These are phyloP conservation scores for Anneissia japonica DNA, from an alignment of 35 echinoderm and acorn worm species.

Conservation along the genomic window DNA sequence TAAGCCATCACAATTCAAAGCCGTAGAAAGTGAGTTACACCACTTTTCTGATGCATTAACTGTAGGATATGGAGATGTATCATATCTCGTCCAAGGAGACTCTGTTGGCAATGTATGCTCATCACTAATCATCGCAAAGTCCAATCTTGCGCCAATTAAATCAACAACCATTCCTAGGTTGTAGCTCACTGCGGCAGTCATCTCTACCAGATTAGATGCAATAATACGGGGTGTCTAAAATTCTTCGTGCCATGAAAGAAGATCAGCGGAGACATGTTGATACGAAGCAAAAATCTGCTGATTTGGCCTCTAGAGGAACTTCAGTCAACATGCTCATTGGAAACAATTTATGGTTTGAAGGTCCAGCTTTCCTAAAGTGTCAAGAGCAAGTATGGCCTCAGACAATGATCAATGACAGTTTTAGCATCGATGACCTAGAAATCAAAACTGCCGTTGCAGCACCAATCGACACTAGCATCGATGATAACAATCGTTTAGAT, in stretches of 20 bases:
- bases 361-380: neutral
- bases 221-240: neutral
- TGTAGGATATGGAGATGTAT: too few relatives aligned
- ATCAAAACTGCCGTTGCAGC: neutral
- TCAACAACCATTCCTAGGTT: neutral
- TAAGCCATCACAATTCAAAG: too few relatives aligned
- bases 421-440: neutral
- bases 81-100: too few relatives aligned
- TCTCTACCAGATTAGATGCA: neutral
- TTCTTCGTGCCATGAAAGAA: neutral
- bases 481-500: neutral
- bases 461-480: neutral
- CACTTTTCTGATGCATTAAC: too few relatives aligned
- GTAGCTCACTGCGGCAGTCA: neutral
- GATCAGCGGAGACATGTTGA: conserved; percentile 12
- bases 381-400: neutral
- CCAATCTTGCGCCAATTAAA: neutral
- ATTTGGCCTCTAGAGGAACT: neutral
- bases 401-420: neutral
- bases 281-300: conserved; percentile 13
- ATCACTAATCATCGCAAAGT: too few relatives aligned
- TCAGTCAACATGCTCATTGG: neutral
- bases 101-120: too few relatives aligned
- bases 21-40: too few relatives aligned
- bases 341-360: conserved; percentile 7